A percentile compares a stretch with the other conserved stretches of the same genome.
Evolutionary conservation across 2,888 invertebrate genomes (phyloP).

Genomic region (Crematogaster levior): DNA sequence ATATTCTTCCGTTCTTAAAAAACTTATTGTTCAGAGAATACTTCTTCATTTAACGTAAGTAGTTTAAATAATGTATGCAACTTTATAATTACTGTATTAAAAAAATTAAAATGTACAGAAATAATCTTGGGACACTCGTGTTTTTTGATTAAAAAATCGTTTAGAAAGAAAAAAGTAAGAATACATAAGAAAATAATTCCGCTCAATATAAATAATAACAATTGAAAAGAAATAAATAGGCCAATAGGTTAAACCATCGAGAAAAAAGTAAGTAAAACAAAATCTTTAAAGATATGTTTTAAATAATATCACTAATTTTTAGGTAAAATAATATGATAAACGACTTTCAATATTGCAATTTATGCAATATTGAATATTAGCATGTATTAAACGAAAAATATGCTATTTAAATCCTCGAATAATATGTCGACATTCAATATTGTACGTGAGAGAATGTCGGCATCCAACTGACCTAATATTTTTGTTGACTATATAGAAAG

Average conservation of each 20-base stretch:
- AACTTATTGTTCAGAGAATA: too few species aligned
- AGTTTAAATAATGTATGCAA: background rate
- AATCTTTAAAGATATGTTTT: conserved; percentile 10
- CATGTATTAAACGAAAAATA: background rate
- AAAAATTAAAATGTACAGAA: background rate
- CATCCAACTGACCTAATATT: conserved; percentile 59
- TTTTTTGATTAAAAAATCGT: conserved; percentile 54
- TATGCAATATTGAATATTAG: too few species aligned
- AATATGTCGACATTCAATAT: background rate
- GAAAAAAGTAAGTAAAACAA: too few species aligned
- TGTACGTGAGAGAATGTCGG: conserved; percentile 23
- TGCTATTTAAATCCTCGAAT: conserved; percentile 13
- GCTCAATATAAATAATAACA: too few species aligned
- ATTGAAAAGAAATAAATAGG: too few species aligned
- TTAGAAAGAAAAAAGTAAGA: conserved; percentile 65
- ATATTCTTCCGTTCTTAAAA: background rate
- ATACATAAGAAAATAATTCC: too few species aligned
- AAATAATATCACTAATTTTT: background rate
- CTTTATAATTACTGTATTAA: background rate
- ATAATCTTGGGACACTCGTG: conserved; percentile 20
- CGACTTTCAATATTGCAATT: background rate
- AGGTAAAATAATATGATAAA: background rate
- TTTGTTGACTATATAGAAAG: conserved; percentile 50
- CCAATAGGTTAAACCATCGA: too few species aligned
- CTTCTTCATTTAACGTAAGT: background rate